Evolutionary conservation across 2,113 vertebrate genomes (phyloP).

Genomic region (Prietella phreatophila): DNA sequence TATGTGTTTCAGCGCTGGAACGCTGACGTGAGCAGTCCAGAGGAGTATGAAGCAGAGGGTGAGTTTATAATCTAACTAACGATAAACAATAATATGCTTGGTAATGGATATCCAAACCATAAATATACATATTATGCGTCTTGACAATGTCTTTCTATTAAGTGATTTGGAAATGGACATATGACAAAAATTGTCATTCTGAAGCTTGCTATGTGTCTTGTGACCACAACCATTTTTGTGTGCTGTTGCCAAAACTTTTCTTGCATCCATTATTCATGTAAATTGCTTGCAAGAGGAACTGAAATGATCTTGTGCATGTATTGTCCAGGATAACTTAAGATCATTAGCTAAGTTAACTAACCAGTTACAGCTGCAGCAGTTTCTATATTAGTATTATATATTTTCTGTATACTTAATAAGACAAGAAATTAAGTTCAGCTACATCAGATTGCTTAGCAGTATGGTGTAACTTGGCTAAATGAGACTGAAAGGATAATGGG

Average conservation of each 20-base stretch:
- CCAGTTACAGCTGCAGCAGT: neutral
- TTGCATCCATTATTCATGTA: neutral
- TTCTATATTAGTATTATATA: neutral
- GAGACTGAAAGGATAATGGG: neutral
- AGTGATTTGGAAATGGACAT: neutral
- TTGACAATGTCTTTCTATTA: neutral
- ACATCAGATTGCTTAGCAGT: neutral
- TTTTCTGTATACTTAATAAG: neutral
- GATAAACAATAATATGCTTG: neutral
- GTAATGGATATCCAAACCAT: neutral
- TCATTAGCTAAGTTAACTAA: neutral
- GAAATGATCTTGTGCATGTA: neutral
- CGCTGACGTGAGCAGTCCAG: slow-evolving; percentile 66
- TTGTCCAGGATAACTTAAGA: neutral
- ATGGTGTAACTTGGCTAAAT: neutral
- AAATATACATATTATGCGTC: too few species aligned
- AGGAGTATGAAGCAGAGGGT: slow-evolving; percentile 97
- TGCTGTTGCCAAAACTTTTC: neutral
- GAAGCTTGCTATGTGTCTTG: neutral
- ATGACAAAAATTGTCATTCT: neutral
- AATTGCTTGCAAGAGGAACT: neutral
- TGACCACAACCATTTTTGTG: neutral
- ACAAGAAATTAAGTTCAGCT: neutral
- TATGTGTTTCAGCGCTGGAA: slow-evolving; percentile 80
- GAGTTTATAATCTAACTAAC: slow-evolving; percentile 41